Conservation (phyloP, 2,113 vertebrate species). For the Nothoprocta pentlandii region DNA sequence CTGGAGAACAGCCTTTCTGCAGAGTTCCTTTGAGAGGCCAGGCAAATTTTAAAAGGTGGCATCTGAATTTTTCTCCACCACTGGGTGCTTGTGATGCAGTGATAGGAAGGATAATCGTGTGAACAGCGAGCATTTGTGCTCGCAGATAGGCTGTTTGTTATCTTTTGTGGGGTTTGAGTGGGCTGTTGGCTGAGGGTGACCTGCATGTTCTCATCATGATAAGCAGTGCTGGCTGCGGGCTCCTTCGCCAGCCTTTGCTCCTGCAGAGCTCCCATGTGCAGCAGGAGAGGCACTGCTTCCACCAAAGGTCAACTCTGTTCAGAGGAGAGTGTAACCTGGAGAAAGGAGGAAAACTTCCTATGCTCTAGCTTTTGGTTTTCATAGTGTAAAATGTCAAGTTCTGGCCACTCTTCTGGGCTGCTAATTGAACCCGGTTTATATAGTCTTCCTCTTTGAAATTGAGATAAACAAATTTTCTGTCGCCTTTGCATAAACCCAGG, state of each 20-base stretch:
- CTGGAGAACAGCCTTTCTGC: not conserved
- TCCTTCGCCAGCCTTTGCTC: slow-evolving; percentile 20
- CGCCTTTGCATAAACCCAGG: not conserved
- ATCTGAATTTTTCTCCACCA: not conserved
- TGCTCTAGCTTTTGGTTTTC: not conserved
- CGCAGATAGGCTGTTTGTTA: slow-evolving; percentile 37
- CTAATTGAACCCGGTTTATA: not conserved
- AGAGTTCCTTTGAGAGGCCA: not conserved
- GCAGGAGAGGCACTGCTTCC: accelerated
- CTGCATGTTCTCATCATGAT: slow-evolving; percentile 36
- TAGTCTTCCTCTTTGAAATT: slow-evolving; percentile 16
- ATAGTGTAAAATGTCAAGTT: not conserved
- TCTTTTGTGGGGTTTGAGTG: slow-evolving; percentile 14
- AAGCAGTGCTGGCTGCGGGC: slow-evolving; percentile 21
- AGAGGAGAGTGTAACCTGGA: not conserved
- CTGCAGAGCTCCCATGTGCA: not conserved
- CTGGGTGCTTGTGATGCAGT: not conserved
- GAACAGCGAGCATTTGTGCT: not conserved
- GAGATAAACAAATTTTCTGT: not conserved
- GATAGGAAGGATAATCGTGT: slow-evolving; percentile 31
- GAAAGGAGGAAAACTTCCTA: slow-evolving; percentile 35
- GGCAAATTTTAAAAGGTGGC: not conserved
- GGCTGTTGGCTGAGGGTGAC: slow-evolving; percentile 59
- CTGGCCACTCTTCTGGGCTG: not conserved
- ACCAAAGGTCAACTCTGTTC: slow-evolving; percentile 32